Evolutionary conservation across 64 coral and sea anemone genomes (phyloP).

Genomic region (Actinia equina): DNA sequence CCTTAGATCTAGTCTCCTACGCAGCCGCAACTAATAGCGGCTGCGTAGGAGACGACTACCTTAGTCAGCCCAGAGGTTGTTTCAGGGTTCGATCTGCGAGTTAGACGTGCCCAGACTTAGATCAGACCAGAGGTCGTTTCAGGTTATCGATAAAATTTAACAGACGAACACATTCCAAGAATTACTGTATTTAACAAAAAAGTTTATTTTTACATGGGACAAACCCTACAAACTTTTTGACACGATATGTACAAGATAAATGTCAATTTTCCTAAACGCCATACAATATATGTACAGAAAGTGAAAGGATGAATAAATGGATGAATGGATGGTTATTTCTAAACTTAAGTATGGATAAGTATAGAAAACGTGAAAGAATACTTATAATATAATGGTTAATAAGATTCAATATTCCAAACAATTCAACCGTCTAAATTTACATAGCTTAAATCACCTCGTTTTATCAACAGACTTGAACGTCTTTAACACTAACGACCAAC

Average conservation of each 20-base stretch:
- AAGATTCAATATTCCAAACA: neutral
- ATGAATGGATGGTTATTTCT: slow-evolving; percentile 20
- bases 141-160: neutral
- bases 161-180: neutral
- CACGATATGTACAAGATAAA: slow-evolving; percentile 5
- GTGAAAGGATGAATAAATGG: slow-evolving; percentile 10
- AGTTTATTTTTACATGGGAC: slow-evolving; percentile 35
- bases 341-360: slow-evolving; percentile 9
- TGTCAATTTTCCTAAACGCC: neutral
- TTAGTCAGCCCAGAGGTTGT: too few species aligned
- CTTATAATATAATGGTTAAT: neutral
- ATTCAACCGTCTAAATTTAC: neutral
- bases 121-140: too few species aligned
- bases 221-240: slow-evolving; percentile 38
- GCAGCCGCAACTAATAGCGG: too few species aligned
- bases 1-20: too few species aligned
- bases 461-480: neutral
- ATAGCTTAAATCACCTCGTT: neutral
- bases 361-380: neutral
- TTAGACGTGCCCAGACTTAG: too few species aligned
- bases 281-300: slow-evolving; percentile 2
- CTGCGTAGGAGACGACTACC: too few species aligned
- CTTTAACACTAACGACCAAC: neutral
- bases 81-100: too few species aligned
- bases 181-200: slow-evolving; percentile 46